Evolutionary conservation across 1,140 invertebrate species (phyloP), one percentile per base, ranked within the genome.

Genomic region (Papilio dardanus): DNA sequence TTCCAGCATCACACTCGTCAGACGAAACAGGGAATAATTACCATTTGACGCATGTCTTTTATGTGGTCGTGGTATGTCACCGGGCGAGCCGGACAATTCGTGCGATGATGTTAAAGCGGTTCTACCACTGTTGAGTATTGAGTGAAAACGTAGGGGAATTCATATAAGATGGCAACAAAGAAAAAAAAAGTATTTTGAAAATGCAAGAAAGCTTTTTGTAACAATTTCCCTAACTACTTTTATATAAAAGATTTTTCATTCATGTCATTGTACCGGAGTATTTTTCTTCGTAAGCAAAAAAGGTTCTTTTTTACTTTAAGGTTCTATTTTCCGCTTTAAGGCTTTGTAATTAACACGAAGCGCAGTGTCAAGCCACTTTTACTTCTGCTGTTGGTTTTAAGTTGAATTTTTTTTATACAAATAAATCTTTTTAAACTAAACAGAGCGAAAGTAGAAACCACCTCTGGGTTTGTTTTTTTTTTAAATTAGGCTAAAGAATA

Each of bases 301-400:
- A 62, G n/a, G n/a, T n/a, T n/a, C n/a, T n/a, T n/a, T n/a, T n/a
- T n/a, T n/a, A n/a, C n/a, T n/a, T n/a, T n/a, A n/a, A 58, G 21
- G 24, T 30, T 16, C 24, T 62, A 24, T 50, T 50, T 50, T 50
- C 19, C 46, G 46, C 24, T 62, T 62, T 30, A 62, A 62, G 24
- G 54, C 54, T 62, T 28, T 62, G 54, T 62, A 62, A 62, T 62
- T 62, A 62, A 28, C 54, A 62, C 21, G 24, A 4, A 4, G 54
- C 54, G 24, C 54, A 14, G 54, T 62, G 54, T 62, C 54, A 62
- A 62, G 54, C 54, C 54, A 62, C 54, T 62, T 62, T 62, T 62
- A 62, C 54, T 30, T 62, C 54, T 62, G 54, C 54, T 62, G 54
- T 62, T 28, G 24, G 50, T 24, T 24, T 54, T 54, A 54, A 21